A percentile compares a stretch with the other conserved stretches of the same genome.
Conservation (phyloP, 2,113 vertebrate species). For the Limanda limanda region DNA sequence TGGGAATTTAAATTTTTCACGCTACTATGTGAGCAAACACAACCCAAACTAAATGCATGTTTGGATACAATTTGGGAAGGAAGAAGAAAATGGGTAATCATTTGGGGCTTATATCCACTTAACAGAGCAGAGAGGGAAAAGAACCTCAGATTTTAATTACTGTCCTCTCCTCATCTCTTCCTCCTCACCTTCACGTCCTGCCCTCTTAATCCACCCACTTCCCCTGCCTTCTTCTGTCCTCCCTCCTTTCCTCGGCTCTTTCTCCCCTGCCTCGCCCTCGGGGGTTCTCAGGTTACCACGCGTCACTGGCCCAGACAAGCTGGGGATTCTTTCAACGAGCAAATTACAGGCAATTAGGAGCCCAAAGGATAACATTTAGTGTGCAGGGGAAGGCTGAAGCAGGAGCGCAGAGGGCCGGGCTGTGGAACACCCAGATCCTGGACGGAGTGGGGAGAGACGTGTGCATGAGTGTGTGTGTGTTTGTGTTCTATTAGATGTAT, state of each 20-base stretch:
- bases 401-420: constrained; percentile 64
- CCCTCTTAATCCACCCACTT: constrained; percentile 64
- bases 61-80: not conserved
- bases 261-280: constrained; percentile 54
- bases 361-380: constrained; percentile 85
- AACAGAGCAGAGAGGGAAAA: not conserved
- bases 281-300: constrained; percentile 79
- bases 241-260: constrained; percentile 49
- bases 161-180: constrained; percentile 42
- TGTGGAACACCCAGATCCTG: constrained; percentile 80
- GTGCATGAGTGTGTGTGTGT: constrained; percentile 41
- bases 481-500: constrained; percentile 50
- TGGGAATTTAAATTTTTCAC: not conserved
- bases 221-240: constrained; percentile 53
- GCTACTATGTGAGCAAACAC: not conserved
- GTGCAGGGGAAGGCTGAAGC: constrained; percentile 65
- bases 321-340: constrained; percentile 79
- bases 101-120: not conserved
- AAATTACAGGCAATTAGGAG: constrained; percentile 83
- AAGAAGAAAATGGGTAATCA: not conserved
- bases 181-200: constrained; percentile 63
- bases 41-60: not conserved
- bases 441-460: constrained; percentile 27
- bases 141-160: not conserved
- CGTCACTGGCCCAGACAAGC: constrained; percentile 79